A percentile compares a stretch with the other conserved stretches of the same genome.
phyloP scores from a whole-genome alignment of 2,797 vertebrate species.

The Cynopterus sphinx region DNA sequence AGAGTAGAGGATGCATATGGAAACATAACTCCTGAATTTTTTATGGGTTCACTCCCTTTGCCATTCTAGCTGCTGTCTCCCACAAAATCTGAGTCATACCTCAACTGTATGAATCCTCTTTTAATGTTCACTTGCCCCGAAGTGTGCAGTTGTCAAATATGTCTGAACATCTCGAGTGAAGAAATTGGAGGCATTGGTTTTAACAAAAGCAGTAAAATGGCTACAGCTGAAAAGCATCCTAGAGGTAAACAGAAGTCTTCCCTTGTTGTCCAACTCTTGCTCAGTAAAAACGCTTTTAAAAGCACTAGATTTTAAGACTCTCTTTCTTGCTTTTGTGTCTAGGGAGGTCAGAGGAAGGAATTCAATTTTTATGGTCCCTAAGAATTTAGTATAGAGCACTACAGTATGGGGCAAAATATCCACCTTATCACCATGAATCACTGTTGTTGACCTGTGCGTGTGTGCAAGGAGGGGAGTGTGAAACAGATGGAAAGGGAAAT shows the following conservation, averaged over 20 bases:
- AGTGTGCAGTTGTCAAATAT: conserved; percentile 70
- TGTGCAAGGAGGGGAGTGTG: not conserved
- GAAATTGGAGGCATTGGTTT: conserved; percentile 78
- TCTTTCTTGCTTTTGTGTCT: conserved; percentile 70
- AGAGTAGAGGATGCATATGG: conserved; percentile 46
- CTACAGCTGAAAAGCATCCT: conserved; percentile 80
- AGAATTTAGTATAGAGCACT: not conserved
- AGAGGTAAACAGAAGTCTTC: conserved; percentile 73
- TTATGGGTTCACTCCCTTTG: conserved; percentile 75
- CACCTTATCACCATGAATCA: not conserved
- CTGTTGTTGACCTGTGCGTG: not conserved
- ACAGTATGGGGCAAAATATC: not conserved
- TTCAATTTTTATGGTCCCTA: conserved; percentile 63
- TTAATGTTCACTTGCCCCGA: conserved; percentile 80
- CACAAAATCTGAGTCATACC: conserved; percentile 84
- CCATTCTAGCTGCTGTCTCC: conserved; percentile 77
- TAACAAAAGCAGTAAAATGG: conserved; percentile 82
- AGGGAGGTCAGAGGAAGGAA: conserved; percentile 70
- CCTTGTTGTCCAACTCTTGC: conserved; percentile 75
- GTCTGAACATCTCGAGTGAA: conserved; percentile 72
- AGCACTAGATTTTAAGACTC: conserved; percentile 65
- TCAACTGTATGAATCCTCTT: conserved; percentile 80
- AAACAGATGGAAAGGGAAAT: not conserved
- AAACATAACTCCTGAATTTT: conserved; percentile 81
- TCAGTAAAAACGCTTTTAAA: conserved; percentile 71